Evolutionary conservation across 2,888 invertebrate genomes (phyloP), one percentile per base, ranked within the genome.

Genomic region (Drosophila pegasa): DNA sequence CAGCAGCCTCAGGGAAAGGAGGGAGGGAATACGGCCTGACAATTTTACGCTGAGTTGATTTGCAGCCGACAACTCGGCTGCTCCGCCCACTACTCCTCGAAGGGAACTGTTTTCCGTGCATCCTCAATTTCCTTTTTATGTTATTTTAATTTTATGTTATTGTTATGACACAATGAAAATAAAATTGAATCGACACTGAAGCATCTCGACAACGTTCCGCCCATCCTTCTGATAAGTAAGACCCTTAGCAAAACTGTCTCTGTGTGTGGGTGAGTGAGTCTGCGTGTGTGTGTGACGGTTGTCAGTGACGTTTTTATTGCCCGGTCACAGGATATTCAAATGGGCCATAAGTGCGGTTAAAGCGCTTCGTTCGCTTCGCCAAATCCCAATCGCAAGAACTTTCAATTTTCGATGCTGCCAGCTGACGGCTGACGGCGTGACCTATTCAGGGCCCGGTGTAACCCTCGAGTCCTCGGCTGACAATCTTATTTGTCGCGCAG

Each of bases 81-180:
- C 47, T 54, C 58, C 58, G 31, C 14, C 40, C 18, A 45, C 43
- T 20, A 29, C 50, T 41, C 7, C 35, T 35, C 27, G 29, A 27
- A 25, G 37, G 27, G 37, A 37, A 25, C 38, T 38, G 69, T 16
- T 50, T 27, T 35, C 47, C 52, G 71, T 70, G 90, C 90, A 90
- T 89, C 88, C 92, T 90, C 92, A 91, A 92, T 92, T 91, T 91
- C 91, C 91, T 88, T 91, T 91, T 92, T 91, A 92, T 92, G 92
- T 92, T 91, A 90, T 92, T 91, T 91, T 91, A 91, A 91, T 91
- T 91, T 91, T 91, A 91, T 92, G 92, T 92, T 92, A 91, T 92
- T 91, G 92, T 91, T 92, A 92, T 91, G 92, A 91, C 91, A 92
- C 92, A 91, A 92, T 91, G 92, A 92, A 84, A 92, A 92, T 91